A percentile compares a stretch with the other conserved stretches of the same genome.
These are phyloP conservation scores for Sarcoramphus papa DNA, from an alignment of 2,797 vertebrate species.

Conservation along the genomic window DNA sequence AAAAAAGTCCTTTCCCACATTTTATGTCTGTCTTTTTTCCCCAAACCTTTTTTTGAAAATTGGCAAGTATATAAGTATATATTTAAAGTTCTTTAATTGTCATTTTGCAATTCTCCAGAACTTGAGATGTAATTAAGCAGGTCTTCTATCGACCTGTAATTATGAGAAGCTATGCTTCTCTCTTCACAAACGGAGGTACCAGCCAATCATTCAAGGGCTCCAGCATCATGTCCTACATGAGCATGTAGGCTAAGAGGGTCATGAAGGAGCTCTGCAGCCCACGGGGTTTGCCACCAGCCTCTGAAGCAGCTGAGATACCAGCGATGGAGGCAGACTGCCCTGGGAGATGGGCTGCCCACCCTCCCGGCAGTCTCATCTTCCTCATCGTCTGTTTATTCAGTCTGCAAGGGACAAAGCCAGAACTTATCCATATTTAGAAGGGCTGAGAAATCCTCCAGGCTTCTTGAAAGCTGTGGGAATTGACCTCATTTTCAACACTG, in stretches of 20 bases:
- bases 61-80: neutral
- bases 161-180: neutral
- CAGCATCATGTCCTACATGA: neutral
- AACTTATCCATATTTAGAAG: neutral
- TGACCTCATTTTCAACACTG: neutral
- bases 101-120: neutral
- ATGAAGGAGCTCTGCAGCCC: neutral
- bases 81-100: neutral
- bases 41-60: neutral
- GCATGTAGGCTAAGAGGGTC: neutral
- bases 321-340: neutral
- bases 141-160: fast-evolving
- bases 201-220: neutral
- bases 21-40: neutral
- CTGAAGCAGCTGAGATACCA: neutral
- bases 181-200: neutral
- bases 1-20: neutral
- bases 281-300: neutral
- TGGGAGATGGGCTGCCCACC: neutral
- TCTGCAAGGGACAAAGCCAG: neutral
- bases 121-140: neutral
- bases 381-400: neutral
- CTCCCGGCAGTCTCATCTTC: neutral
- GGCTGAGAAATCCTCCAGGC: neutral
- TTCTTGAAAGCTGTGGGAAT: neutral